Evolutionary conservation across 2,113 vertebrate genomes (phyloP).

Genomic region (Rhodinocichla rosea): DNA sequence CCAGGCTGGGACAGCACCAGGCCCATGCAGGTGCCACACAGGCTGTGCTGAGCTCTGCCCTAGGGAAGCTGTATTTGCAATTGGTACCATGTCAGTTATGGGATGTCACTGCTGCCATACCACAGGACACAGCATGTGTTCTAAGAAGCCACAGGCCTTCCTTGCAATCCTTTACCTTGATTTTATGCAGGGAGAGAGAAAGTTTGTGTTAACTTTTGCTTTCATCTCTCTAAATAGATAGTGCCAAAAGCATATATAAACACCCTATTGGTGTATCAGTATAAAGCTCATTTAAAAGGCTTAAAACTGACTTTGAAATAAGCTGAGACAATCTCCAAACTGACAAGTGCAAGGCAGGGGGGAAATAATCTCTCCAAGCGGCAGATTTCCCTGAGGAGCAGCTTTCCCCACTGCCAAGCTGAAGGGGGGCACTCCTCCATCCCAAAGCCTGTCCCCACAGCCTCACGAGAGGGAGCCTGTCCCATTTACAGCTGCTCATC

Average conservation of each 20-base stretch:
- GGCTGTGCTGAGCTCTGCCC: neutral
- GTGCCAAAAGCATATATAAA: neutral
- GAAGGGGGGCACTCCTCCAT: accelerated
- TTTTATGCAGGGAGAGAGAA: neutral
- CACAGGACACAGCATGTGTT: neutral
- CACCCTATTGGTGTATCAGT: neutral
- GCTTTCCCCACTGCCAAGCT: neutral
- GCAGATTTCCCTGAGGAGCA: neutral
- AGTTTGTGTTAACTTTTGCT: neutral
- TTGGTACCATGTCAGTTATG: neutral
- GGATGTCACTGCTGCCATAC: neutral
- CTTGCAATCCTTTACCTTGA: neutral
- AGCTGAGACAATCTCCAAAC: neutral
- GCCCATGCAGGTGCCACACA: neutral
- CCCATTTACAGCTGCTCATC: neutral
- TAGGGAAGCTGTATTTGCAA: neutral
- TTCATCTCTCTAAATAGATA: neutral
- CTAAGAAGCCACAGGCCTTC: neutral
- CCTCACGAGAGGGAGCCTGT: accelerated
- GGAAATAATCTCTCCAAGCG: neutral
- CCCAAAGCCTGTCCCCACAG: neutral
- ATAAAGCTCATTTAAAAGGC: neutral
- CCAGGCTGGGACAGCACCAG: neutral
- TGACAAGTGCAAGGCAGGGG: neutral
- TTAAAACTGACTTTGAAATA: neutral